Base-by-base conservation (phyloP, 2,888 invertebrate species). In the Biston stratarius region DNA sequence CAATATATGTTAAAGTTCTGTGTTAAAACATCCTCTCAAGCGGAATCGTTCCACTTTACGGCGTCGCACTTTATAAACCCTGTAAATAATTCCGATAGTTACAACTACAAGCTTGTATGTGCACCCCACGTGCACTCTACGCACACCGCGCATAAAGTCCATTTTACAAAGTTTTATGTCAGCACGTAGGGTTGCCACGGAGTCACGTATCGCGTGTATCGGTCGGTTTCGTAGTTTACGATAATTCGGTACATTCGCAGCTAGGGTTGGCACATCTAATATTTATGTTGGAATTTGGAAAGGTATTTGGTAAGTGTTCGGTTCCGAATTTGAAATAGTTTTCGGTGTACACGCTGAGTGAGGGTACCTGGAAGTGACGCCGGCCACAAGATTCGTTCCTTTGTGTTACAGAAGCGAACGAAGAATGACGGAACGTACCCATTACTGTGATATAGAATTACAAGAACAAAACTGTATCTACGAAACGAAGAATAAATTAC, bases 121-220 rank as follows among this genome's bases (percentile, higher is more conserved):
- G 34, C 65, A 45, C 36, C 53, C 48, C 49, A 24, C 49, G 33
- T 63, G 60, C 55, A 60, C 67, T 59, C 62, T 74, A 71, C 36
- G 0, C 1, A n/a, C 8, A 5, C 9, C 1, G 61, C 15, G 24
- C 48, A 62, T 72, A 77, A 71, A 69, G 75, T 67, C 56, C 47
- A 61, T 34, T 70, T 71, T 74, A 51, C 59, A 45, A 47, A 47
- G 68, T 64, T 59, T 56, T 56, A 47, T 49, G 51, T n/a, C 36
- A 42, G 56, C 49, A 36, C n/a, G 59, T 42, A 65, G 64, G 67
- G 72, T 64, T 62, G 74, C 64, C 66, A 38, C 69, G 49, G 66
- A 77, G 77, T 75, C 77, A 77, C 77, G 77, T 77, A 77, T 77
- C 70, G 76, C 73, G 74, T 76, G 77, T 77, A 77, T 77, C 74